Evolutionary conservation across 2,113 vertebrate species (phyloP).

Genomic region (Proterorhinus semilunaris): DNA sequence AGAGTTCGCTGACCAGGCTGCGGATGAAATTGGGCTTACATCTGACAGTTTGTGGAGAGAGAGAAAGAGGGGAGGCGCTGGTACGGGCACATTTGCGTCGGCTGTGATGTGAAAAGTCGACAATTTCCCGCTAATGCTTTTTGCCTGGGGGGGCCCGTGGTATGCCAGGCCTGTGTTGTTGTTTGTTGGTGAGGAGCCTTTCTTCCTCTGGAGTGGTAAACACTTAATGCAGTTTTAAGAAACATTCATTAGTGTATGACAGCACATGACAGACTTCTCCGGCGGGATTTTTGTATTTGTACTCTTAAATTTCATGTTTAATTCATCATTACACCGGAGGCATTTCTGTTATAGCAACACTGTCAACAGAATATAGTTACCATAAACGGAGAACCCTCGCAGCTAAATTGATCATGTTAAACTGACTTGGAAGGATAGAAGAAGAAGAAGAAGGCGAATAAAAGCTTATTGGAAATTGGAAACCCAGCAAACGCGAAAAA

Average conservation of each 20-base stretch:
- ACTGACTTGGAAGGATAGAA: conserved; percentile 7
- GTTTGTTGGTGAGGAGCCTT: conserved; percentile 26
- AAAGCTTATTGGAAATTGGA: conserved; percentile 1
- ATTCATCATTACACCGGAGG: conserved; percentile 50
- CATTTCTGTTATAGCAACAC: conserved; percentile 19
- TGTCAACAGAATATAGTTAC: conserved; percentile 32
- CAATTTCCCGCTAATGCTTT: conserved; percentile 36
- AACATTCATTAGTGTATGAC: conserved; percentile 51
- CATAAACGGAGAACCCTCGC: conserved; percentile 17
- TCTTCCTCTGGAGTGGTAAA: conserved; percentile 45
- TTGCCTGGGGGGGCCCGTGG: conserved; percentile 26
- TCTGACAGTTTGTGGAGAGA: conserved; percentile 35
- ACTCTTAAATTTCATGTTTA: conserved; percentile 58
- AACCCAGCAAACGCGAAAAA: conserved; percentile 36
- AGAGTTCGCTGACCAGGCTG: conserved; percentile 5
- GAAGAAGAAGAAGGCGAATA: background rate
- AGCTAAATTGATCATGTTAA: conserved; percentile 19
- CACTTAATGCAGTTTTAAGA: conserved; percentile 52
- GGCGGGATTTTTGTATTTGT: conserved; percentile 40
- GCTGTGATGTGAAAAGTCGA: conserved; percentile 41
- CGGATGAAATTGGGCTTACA: conserved; percentile 17
- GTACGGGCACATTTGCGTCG: conserved; percentile 17
- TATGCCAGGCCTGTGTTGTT: conserved; percentile 31
- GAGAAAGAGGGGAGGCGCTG: conserved; percentile 3
- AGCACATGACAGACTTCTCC: conserved; percentile 46